These are phyloP conservation scores for Labia minor DNA, from an alignment of 2,888 invertebrate species.

Conservation along the genomic window DNA sequence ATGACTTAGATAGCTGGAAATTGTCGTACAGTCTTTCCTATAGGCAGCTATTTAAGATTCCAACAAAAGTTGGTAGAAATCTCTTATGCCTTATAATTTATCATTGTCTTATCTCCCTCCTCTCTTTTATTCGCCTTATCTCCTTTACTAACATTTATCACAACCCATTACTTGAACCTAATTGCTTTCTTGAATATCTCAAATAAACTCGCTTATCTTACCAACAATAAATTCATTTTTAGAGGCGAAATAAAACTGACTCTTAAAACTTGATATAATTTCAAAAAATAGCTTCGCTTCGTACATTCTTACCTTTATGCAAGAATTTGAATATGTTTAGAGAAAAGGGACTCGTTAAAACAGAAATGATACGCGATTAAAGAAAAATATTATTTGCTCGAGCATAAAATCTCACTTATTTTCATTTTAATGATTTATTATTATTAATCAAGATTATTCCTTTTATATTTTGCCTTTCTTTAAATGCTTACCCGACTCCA, in stretches of 20 bases:
- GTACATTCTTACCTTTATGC: slow-evolving; percentile 2
- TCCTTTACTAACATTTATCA: slow-evolving; percentile 13
- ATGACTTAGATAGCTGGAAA: slow-evolving; percentile 7
- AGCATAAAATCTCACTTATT: not conserved
- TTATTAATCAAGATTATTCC: not conserved
- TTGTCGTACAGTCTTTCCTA: slow-evolving; percentile 6
- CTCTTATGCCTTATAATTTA: slow-evolving; percentile 13
- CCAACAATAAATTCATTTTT: slow-evolving; percentile 13
- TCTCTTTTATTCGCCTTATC: slow-evolving; percentile 13
- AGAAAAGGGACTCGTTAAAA: not conserved
- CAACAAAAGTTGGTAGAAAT: slow-evolving; percentile 7
- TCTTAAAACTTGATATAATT: slow-evolving; percentile 13
- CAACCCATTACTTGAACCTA: slow-evolving; percentile 13
- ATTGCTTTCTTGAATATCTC: slow-evolving; percentile 13
- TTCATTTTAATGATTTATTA: slow-evolving; percentile 5
- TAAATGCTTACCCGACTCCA: not conserved
- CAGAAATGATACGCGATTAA: not conserved
- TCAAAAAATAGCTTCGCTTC: not conserved
- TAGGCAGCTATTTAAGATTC: slow-evolving; percentile 13
- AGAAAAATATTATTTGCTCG: not conserved
- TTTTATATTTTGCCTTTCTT: not conserved
- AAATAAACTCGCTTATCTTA: slow-evolving; percentile 13
- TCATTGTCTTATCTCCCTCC: slow-evolving; percentile 13
- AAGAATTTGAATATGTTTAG: slow-evolving; percentile 7
- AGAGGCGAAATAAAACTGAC: slow-evolving; percentile 4